Conservation (phyloP, 2,797 vertebrate genomes). For the Peromyscus attwateri region DNA sequence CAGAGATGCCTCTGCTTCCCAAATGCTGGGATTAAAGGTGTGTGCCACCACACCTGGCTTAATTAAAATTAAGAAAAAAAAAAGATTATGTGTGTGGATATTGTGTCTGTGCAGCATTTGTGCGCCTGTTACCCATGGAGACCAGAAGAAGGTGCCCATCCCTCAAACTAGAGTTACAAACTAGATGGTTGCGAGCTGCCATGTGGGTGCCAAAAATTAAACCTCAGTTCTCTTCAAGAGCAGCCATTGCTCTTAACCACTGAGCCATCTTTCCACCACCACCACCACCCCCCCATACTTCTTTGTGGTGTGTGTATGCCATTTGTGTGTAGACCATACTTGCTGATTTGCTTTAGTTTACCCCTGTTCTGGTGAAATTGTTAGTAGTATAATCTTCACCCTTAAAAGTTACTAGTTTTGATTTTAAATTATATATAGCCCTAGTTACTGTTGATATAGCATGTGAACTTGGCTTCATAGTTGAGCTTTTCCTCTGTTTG, state of each 20-base stretch:
- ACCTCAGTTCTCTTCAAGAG: not conserved
- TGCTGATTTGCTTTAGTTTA: constrained; percentile 20
- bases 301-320: not conserved
- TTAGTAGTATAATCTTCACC: not conserved
- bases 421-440: not conserved
- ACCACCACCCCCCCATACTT: not conserved
- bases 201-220: not conserved
- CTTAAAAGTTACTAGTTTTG: constrained; percentile 53
- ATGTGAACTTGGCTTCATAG: not conserved
- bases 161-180: not conserved
- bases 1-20: not conserved
- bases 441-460: constrained; percentile 2
- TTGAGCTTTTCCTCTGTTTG: not conserved
- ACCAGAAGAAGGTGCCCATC: not conserved
- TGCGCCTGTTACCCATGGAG: not conserved
- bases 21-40: not conserved
- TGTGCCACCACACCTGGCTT: not conserved
- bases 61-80: not conserved
- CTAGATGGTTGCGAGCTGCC: not conserved
- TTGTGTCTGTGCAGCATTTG: not conserved
- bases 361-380: constrained; percentile 3
- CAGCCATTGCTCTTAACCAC: not conserved
- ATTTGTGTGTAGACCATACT: not conserved
- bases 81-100: not conserved
- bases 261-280: too few relatives aligned